A percentile compares a stretch with the other conserved stretches of the same genome.
Conservation (phyloP, 2,797 vertebrate species). For the Myiothlypis chrysogaster region DNA sequence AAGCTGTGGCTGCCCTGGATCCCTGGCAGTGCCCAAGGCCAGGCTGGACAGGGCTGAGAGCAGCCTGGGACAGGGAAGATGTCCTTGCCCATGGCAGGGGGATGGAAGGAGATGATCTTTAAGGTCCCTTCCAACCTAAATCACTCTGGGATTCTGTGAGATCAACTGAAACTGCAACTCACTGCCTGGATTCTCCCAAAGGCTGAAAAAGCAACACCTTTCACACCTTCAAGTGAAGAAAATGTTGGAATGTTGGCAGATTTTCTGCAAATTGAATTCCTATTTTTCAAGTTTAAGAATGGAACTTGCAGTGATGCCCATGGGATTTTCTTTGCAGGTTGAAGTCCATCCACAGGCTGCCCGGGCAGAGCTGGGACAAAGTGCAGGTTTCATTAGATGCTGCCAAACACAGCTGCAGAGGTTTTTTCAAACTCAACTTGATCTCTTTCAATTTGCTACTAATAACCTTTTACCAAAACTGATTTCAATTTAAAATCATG, state of each 20-base stretch:
- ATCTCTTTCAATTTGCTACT: not conserved
- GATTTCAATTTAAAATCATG: not conserved
- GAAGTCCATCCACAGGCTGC: not conserved
- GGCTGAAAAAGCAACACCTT: not conserved
- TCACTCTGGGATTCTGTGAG: not conserved
- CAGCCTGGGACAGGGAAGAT: not conserved
- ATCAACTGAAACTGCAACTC: not conserved
- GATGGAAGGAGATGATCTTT: not conserved
- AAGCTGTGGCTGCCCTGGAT: not conserved
- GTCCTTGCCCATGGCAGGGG: not conserved
- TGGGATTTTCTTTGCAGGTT: not conserved
- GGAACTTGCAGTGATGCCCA: not conserved
- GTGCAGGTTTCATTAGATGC: not conserved
- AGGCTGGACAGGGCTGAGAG: not conserved
- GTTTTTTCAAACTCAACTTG: not conserved
- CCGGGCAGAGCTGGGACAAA: not conserved
- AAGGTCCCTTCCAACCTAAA: not conserved
- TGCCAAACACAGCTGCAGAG: not conserved
- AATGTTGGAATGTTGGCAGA: rapidly evolving
- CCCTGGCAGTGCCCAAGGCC: not conserved
- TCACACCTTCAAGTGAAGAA: not conserved
- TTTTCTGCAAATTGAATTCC: not conserved
- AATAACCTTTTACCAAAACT: not conserved
- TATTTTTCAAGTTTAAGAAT: not conserved
- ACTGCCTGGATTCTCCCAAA: not conserved